Conservation (phyloP, 2,888 invertebrate species). For the Tachina grossa region DNA sequence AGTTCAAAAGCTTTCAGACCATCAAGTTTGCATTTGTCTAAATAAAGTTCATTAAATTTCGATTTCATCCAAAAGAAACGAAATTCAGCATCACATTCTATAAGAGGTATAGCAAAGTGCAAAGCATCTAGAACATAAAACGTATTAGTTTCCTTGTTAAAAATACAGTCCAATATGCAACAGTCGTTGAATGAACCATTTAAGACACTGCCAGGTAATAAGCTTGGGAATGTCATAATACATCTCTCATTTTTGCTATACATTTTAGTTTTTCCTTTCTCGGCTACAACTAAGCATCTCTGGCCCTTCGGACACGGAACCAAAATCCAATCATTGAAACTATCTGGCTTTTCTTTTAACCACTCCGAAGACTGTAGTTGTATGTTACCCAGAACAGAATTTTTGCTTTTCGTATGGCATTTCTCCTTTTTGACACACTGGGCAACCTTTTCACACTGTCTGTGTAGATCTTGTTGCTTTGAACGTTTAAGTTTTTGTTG, state of each 20-base stretch:
- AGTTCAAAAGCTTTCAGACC: constrained; percentile 76
- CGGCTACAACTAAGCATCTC: constrained; percentile 91
- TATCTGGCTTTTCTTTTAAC: constrained; percentile 92
- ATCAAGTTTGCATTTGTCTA: constrained; percentile 53
- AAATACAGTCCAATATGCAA: constrained; percentile 91
- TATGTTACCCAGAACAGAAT: constrained; percentile 56
- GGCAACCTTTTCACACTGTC: constrained; percentile 57
- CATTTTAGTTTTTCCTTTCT: constrained; percentile 86
- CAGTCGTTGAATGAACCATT: constrained; percentile 70
- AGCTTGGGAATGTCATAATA: constrained; percentile 83
- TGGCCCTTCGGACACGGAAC: constrained; percentile 93
- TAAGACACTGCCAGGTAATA: constrained; percentile 78
- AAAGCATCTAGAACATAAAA: constrained; percentile 91
- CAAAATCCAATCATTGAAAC: constrained; percentile 89
- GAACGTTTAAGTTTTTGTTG: constrained; percentile 79
- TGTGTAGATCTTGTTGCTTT: constrained; percentile 75
- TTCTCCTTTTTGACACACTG: background rate
- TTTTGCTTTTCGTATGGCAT: constrained; percentile 3
- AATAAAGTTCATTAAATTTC: constrained; percentile 86
- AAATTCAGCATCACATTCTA: constrained; percentile 86
- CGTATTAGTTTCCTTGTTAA: constrained; percentile 84
- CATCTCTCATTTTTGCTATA: constrained; percentile 87
- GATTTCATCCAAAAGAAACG: constrained; percentile 92
- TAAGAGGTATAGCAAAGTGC: constrained; percentile 78
- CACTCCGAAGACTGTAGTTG: constrained; percentile 96